A percentile compares a stretch with the other conserved stretches of the same genome.
Conservation (phyloP, 2,888 invertebrate genomes). For the Itoplectis maculator region DNA sequence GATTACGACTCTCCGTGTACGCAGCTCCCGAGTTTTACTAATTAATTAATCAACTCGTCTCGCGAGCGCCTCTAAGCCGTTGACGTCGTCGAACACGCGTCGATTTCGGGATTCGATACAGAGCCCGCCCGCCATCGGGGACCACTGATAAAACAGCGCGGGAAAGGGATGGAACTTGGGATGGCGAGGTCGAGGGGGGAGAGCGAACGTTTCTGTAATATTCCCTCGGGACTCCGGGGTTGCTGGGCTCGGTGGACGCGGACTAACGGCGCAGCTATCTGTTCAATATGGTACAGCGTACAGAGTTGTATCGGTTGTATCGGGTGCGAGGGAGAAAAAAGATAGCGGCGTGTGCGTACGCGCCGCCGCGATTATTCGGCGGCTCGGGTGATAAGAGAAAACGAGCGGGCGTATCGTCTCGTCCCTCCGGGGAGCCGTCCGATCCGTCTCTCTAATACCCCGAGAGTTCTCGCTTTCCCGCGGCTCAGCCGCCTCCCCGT, state of each 20-base stretch:
- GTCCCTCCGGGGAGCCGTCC: conserved; percentile 77
- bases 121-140: background rate
- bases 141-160: conserved; percentile 65
- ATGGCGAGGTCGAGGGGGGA: conserved; percentile 59
- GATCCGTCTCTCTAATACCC: conserved; percentile 68
- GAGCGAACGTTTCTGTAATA: conserved; percentile 34
- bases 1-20: conserved; percentile 1
- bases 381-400: conserved; percentile 80
- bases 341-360: conserved; percentile 10
- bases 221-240: background rate
- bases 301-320: background rate
- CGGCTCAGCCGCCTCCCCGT: conserved; percentile 8
- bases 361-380: conserved; percentile 81
- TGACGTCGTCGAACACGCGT: conserved; percentile 40
- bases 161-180: too few species aligned
- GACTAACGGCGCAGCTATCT: conserved; percentile 81
- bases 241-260: conserved; percentile 76
- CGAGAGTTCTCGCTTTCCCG: conserved; percentile 47
- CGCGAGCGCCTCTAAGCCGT: background rate
- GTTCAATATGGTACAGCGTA: too few species aligned
- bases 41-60: conserved; percentile 54
- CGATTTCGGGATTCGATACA: conserved; percentile 41
- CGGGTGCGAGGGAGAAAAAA: background rate
- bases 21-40: conserved; percentile 19
- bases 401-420: conserved; percentile 75